Percentiles rank a stretch among this genome's conserved stretches.
phyloP scores from a whole-genome alignment of 2,113 vertebrate genomes.

The Ophthalmolycus amberensis region DNA sequence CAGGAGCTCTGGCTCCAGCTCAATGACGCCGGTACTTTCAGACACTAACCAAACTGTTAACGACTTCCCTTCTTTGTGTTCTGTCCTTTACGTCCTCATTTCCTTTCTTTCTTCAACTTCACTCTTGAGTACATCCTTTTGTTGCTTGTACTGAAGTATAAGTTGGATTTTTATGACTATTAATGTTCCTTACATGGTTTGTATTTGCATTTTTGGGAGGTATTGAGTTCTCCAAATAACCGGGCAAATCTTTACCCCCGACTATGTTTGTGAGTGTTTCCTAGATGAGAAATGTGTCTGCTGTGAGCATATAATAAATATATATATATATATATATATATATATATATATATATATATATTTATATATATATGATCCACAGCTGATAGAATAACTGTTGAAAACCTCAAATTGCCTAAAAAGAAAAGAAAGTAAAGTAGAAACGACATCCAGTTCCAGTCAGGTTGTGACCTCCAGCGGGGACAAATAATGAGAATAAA shows the following conservation, averaged over 20 bases:
- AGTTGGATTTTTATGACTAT: neutral
- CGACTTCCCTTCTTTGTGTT: neutral
- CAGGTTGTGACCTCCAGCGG: neutral
- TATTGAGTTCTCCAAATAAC: neutral
- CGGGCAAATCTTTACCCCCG: too few relatives aligned
- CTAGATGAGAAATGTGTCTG: neutral
- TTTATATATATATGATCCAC: neutral
- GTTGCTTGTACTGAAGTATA: neutral
- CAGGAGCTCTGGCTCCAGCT: neutral
- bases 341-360: too few relatives aligned
- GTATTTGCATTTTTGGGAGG: neutral
- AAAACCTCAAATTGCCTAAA: neutral
- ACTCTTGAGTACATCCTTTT: neutral
- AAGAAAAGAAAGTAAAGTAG: neutral
- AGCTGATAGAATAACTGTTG: neutral
- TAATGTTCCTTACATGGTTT: neutral
- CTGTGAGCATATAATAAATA: neutral
- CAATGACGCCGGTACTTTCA: neutral
- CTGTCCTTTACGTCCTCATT: too few relatives aligned
- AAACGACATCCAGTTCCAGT: neutral
- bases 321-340: too few relatives aligned
- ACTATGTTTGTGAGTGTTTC: too few relatives aligned
- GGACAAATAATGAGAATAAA: conserved; percentile 7
- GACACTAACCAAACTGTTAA: neutral
- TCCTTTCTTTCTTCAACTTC: neutral